These are phyloP conservation scores for Podilymbus podiceps DNA, from an alignment of 2,113 vertebrate genomes.

Conservation along the genomic window DNA sequence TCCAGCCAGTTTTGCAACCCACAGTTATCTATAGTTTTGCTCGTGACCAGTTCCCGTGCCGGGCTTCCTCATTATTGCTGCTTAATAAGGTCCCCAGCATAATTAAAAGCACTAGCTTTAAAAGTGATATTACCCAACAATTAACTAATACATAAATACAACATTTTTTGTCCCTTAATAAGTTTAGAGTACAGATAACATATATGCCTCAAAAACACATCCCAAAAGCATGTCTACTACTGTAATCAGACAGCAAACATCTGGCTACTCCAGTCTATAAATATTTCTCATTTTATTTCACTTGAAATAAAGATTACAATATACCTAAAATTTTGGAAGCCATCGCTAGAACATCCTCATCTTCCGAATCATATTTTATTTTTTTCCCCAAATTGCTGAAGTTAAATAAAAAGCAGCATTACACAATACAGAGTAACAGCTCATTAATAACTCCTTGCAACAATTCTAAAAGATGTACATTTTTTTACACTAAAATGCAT, in stretches of 20 bases:
- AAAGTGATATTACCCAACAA: background rate
- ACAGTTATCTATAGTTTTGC: background rate
- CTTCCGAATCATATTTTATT: background rate
- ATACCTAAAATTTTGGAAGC: background rate
- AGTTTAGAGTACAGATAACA: background rate
- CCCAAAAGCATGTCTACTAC: background rate
- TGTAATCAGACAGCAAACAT: background rate
- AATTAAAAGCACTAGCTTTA: background rate
- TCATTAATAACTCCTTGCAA: background rate
- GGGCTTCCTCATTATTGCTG: background rate
- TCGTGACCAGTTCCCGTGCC: background rate
- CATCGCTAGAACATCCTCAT: background rate
- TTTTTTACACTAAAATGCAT: background rate
- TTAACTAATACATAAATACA: background rate
- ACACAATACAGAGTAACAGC: background rate
- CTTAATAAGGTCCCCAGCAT: background rate
- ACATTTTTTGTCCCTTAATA: background rate
- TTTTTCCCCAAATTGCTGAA: background rate
- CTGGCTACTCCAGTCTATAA: background rate
- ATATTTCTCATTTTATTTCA: background rate
- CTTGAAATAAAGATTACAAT: background rate
- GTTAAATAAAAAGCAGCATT: background rate
- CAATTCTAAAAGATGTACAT: rapidly evolving
- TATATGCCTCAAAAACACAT: background rate
- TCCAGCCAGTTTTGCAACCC: background rate